Base-by-base conservation (phyloP, 2,113 vertebrate species). In the Malurus alboscapulatus region DNA sequence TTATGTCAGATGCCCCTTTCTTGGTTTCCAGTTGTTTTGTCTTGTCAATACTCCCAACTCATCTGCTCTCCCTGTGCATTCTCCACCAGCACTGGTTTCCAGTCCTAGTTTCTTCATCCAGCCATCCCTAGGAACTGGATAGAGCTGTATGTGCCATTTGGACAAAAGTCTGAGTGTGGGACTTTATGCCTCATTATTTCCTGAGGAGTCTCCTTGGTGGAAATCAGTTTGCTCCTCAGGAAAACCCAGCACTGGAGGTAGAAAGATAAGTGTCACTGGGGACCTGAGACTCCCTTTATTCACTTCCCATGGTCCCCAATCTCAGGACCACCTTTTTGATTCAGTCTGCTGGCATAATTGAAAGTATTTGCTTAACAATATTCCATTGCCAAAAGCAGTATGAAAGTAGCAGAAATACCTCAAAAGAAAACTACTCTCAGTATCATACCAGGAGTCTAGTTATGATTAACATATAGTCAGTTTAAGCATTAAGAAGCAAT, bases 401-500 rank as follows among this genome's bases (percentile, higher is more conserved):
- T 66, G 36, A 81, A 84, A 82, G 29, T 44, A 87, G 45, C 32
- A 82, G 50, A 84, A 29, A 58, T 12, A 58, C 9, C 47, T 82
- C 71, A 61, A 42, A 89, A 90, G 30, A 73, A 84, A 93, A 76
- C 32, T 25, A 57, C 17, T 58, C 14, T 12, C n/a, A 20, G 20
- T 62, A 58, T 36, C 57, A 16, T 11, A 84, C 59, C 25, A 65
- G 18, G 29, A 88, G 12, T 69, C 67, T 36, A n/a, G 42, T 57
- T 87, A 72, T 50, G 45, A 79, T 89, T 59, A 93, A 73, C 27
- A 12, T 79, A 51, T 25, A 73, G 69, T 50, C 50, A 83, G 12
- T 83, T 82, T 40, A 79, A 71, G 72, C 72, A 86, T 74, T 88
- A 85, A 85, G 59, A 93, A 85, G 51, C 74, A 92, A 63, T 85